Conservation (phyloP, 2,797 vertebrate genomes). For the Alectoris magna region DNA sequence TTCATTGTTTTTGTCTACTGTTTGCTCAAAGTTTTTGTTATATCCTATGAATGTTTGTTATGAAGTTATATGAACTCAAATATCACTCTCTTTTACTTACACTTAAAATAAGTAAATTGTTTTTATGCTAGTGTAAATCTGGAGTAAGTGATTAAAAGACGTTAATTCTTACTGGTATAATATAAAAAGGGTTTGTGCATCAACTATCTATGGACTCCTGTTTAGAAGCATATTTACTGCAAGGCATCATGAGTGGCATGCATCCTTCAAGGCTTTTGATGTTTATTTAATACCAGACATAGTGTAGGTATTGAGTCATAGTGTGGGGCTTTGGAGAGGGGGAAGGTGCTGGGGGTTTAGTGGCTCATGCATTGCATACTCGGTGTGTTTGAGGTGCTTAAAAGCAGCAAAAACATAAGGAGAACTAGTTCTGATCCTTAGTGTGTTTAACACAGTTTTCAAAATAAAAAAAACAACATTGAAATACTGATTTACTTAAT, state of each 20-base stretch:
- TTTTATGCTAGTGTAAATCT: background rate
- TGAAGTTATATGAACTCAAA: background rate
- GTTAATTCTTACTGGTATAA: background rate
- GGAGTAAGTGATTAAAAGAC: background rate
- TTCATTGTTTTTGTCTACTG: slow-evolving; percentile 2
- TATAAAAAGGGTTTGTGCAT: background rate
- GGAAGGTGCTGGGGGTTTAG: background rate
- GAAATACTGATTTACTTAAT: too few species aligned
- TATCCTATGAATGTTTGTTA: slow-evolving; percentile 22
- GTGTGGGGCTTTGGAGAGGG: background rate
- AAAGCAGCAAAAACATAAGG: background rate
- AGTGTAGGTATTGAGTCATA: slow-evolving; percentile 22
- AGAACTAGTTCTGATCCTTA: background rate
- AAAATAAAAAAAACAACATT: background rate
- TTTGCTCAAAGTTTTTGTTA: slow-evolving; percentile 33
- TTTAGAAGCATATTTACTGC: background rate
- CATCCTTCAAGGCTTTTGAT: slow-evolving; percentile 12
- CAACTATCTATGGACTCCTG: background rate
- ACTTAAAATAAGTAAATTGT: background rate
- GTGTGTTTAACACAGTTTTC: background rate
- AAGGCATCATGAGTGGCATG: background rate
- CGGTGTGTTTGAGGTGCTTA: background rate
- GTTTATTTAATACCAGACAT: slow-evolving; percentile 7
- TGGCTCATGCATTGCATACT: background rate
- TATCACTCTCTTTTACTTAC: background rate